These are phyloP conservation scores for Mayetiola destructor DNA, from an alignment of 2,888 invertebrate species.

Conservation along the genomic window DNA sequence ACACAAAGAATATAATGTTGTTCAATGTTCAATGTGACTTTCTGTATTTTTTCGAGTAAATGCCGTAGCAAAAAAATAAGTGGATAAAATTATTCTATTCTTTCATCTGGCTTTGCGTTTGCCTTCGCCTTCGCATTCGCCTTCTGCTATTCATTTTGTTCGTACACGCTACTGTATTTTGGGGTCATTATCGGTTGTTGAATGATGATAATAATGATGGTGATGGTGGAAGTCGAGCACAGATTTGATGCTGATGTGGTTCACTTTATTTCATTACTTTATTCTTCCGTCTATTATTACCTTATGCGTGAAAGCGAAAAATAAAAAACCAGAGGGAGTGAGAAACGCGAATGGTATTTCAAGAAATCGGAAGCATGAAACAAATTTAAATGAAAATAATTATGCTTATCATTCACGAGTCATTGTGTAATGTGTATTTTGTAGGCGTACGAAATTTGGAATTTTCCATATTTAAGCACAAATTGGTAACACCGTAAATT, in stretches of 20 bases:
- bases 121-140: too few species aligned
- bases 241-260: background rate
- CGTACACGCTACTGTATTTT: background rate
- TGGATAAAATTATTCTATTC: constrained; percentile 10
- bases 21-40: too few species aligned
- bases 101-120: too few species aligned
- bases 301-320: constrained; percentile 3
- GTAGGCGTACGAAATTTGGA: too few species aligned
- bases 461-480: too few species aligned
- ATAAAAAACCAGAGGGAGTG: background rate
- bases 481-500: too few species aligned
- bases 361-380: background rate
- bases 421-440: too few species aligned
- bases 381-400: constrained; percentile 6
- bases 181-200: too few species aligned
- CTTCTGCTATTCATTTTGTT: background rate
- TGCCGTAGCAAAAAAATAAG: background rate
- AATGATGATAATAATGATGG: background rate
- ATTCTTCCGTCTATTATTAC: constrained; percentile 10
- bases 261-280: constrained; percentile 6
- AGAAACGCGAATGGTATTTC: background rate
- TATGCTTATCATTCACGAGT: constrained; percentile 12
- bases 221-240: background rate
- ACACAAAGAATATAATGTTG: constrained; percentile 7
- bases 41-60: constrained; percentile 5